Evolutionary conservation across 2,797 vertebrate species (phyloP), one percentile per base, ranked within the genome.

Genomic region (Vireo griseus): DNA sequence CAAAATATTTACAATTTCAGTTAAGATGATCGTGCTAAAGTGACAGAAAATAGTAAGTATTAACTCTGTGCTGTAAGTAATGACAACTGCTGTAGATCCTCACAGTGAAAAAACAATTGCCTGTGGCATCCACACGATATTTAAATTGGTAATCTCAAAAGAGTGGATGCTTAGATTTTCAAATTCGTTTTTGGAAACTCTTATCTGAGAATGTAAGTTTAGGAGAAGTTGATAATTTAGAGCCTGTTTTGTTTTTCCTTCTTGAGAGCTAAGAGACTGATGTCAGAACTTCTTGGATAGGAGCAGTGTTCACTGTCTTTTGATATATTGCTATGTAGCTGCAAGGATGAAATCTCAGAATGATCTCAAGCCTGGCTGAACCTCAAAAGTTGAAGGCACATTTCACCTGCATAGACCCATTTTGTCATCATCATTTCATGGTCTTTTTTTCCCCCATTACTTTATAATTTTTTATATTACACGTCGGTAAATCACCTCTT

Each of bases 1-100:
- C 95, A 95, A 97, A 96, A 96, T 97, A 96, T 95, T 96, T 95
- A 94, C 88, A 50, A 77, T 90, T 93, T 94, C 66, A 47, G 81
- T 93, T 90, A 81, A 90, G 72, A 92, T 83, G 84, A 92, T 92
- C 2, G 0, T 90, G 51, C 35, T 92, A 58, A 80, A 93, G 68
- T 79, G 94, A 93, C 91, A 93, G 78, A 87, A 95, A 95, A 92
- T 88, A 88, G 33, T 61, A 77, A 94, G 90, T 85, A 95, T 78
- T 95, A 96, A 93, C 77, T 91, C 54, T 92, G 68, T 68, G 69
- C 54, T 90, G 44, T 93, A 94, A 93, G 91, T 86, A 93, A 75
- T 88, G 81, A 94, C 94, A 91, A 94, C 88, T 85, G 57, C 65
- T 93, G 75, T 68, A 93, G 81, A 80, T 96, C 47, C 58, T 92